Evolutionary conservation across 2,797 vertebrate genomes (phyloP), one percentile per base, ranked within the genome.

Genomic region (Okamejei kenojei): DNA sequence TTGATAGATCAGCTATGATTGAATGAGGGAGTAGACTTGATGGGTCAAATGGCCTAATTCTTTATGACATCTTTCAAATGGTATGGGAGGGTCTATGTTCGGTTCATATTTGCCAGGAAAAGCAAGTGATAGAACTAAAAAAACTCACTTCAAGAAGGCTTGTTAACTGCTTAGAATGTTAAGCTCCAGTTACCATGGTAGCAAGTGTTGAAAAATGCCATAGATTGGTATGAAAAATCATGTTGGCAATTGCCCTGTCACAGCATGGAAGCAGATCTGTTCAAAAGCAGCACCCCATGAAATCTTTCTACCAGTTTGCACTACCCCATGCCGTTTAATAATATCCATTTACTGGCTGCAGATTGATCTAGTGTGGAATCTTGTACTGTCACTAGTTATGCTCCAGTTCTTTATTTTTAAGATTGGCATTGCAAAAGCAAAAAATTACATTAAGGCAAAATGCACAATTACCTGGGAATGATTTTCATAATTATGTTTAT

Each of bases 311-410:
- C 97, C 97, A 96, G 97, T 97, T 97, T 97, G 97, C 96, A 97
- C 96, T 97, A 97, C 97, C 97, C 96, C 97, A 97, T 97, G 97
- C 97, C 98, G 97, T 97, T 98, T 98, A 98, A 98, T 98, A 98
- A 98, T 98, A 98, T 98, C 97, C 97, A 97, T 98, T 98, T 97
- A 97, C 97, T 96, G 96, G 96, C 97, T 97, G 97, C 97, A 97
- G 97, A 98, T 98, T 98, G 98, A 98, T 98, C 97, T 97, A 96
- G 96, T 96, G 96, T 96, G 97, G 97, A 97, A 97, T 94, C 96
- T 96, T 96, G 63, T 54, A 54, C 45, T 54, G 45, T 96, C 97
- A 97, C 96, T 96, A 96, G 95, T 95, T 96, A 96, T 96, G 96
- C 96, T 96, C 96, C 96, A 94, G 96, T 96, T 97, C 97, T 96